Base-by-base conservation (phyloP, 2,888 invertebrate species). In the Hetaerina titia region DNA sequence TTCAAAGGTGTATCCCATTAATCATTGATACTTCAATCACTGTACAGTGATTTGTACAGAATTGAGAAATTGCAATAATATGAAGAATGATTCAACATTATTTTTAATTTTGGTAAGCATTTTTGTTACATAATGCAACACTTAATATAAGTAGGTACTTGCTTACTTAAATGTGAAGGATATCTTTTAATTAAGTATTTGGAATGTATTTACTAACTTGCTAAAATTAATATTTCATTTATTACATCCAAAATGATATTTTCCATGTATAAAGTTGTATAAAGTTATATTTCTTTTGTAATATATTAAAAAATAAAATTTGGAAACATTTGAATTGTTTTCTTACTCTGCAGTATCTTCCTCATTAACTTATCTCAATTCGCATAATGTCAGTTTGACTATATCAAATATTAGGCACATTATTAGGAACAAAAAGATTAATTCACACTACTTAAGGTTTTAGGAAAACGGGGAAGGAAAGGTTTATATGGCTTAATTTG, bases 241-340 rank as follows among this genome's bases (percentile, higher is more conserved):
- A 81, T 31, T 81, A 81, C 31, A 31, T 60, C 2, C 17, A 1
- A 11, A 81, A 81, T 31, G 81, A 22, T 31, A 31, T 11, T 81
- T 81, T 81, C 81, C 31, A 31, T 81, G 81, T 81, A 31, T 81
- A 81, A 31, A 81, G 25, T 81, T 81, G 81, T 81, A 81, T 31
- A 81, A 81, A 81, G 31, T 81, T 81, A 31, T 81, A 31, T 81
- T 81, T 81, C 19, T n/a, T 81, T 81, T 81, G 81, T 81, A 81
- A 81, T 81, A 81, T 81, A 81, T 22, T 31, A 13, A 4, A 9
- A 25, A 74, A 31, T 13, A 81, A 31, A 25, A 81, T 31, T 31
- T 81, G 25, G 11, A 69, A 69, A 69, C 22, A 9, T 69, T 69
- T 69, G 8, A n/a, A 6, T 22, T 11, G 6, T 4, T n/a, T 69